Conservation (phyloP, 23 tunicate species). For the Styela clava region DNA sequence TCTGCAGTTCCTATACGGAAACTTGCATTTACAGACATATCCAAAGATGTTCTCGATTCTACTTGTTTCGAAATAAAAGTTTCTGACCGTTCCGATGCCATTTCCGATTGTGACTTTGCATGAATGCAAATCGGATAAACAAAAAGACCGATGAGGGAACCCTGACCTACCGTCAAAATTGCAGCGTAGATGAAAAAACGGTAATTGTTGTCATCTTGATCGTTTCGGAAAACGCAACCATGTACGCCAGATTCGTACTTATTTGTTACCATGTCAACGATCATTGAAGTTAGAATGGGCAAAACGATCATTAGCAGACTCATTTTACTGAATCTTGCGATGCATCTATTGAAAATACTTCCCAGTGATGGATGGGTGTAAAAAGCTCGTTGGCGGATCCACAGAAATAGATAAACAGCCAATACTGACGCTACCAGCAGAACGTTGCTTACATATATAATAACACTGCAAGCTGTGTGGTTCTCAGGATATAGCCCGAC, state of each 20-base stretch:
- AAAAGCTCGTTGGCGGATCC: constrained; percentile 25
- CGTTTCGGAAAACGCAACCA: neutral
- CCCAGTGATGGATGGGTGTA: constrained; percentile 26
- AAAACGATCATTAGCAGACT: constrained; percentile 4
- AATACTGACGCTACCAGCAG: neutral
- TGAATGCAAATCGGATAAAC: constrained; percentile 15
- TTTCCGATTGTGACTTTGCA: neutral
- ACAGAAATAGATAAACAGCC: constrained; percentile 10
- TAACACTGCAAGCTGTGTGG: neutral
- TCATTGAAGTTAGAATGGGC: neutral
- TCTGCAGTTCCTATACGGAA: neutral
- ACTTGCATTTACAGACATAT: neutral
- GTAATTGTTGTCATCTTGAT: neutral
- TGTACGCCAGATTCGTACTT: constrained; percentile 8
- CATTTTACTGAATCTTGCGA: constrained; percentile 9
- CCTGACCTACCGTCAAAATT: neutral
- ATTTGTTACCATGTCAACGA: neutral
- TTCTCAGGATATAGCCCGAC: constrained; percentile 1
- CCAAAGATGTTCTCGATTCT: neutral
- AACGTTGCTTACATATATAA: neutral
- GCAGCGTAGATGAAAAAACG: constrained; percentile 5
- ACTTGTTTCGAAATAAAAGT: neutral
- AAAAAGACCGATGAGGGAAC: constrained; percentile 4
- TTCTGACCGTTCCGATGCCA: neutral
- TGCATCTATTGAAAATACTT: constrained; percentile 8